Conservation (phyloP, 1,140 invertebrate species). For the Sipha flava region DNA sequence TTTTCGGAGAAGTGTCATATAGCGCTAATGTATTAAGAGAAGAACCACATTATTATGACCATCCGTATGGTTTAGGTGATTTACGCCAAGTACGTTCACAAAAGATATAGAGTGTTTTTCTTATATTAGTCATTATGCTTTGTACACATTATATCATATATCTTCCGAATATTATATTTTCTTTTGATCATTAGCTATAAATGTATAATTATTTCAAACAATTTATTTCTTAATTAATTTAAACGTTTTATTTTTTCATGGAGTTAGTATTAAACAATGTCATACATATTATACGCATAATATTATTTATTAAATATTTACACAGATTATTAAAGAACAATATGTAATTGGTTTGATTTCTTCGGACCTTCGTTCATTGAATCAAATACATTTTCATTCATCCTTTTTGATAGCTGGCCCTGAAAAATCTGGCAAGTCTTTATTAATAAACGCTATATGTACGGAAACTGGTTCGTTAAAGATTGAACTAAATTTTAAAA, state of each 20-base stretch:
- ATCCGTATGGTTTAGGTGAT: not conserved
- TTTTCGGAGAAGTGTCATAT: not conserved
- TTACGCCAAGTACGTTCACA: conserved; percentile 11
- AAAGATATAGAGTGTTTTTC: not conserved
- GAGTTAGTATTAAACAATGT: too few species aligned
- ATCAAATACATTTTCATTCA: not conserved
- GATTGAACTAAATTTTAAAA: not conserved
- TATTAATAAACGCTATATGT: not conserved
- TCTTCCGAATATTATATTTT: too few species aligned
- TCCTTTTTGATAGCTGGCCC: not conserved
- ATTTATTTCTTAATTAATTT: too few species aligned
- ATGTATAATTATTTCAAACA: too few species aligned
- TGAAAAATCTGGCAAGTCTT: not conserved
- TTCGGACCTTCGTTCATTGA: not conserved
- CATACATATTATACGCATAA: too few species aligned
- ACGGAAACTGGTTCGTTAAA: not conserved
- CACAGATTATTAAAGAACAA: not conserved
- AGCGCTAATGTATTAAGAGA: not conserved
- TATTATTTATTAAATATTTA: not conserved
- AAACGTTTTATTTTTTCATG: too few species aligned
- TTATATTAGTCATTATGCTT: too few species aligned
- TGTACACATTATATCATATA: too few species aligned
- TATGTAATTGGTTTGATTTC: not conserved
- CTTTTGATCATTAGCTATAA: too few species aligned
- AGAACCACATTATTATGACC: not conserved